Conservation (phyloP, 2,113 vertebrate genomes). For the Heterocephalus glaber region DNA sequence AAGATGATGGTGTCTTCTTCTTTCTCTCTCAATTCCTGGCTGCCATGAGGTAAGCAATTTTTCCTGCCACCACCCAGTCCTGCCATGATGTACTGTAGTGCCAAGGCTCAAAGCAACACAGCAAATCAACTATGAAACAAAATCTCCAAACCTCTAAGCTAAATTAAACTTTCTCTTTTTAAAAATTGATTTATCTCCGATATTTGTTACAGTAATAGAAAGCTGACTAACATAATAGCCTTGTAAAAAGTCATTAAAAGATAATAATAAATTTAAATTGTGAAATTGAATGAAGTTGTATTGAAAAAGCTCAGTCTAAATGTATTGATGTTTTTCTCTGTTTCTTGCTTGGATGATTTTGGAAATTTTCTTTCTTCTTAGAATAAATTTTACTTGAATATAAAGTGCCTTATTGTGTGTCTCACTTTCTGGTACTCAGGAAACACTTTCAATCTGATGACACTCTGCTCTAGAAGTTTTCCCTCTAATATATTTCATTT, state of each 20-base stretch:
- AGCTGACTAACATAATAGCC: not conserved
- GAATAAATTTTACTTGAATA: not conserved
- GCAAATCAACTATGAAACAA: not conserved
- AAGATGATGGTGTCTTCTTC: not conserved
- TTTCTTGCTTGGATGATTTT: not conserved
- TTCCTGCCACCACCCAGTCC: not conserved
- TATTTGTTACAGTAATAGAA: not conserved
- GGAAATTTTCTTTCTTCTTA: not conserved
- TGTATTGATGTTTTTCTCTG: not conserved
- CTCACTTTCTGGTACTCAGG: not conserved
- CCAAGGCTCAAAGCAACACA: not conserved
- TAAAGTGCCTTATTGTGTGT: not conserved
- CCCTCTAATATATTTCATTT: not conserved
- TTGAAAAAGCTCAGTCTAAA: not conserved
- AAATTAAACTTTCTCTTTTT: not conserved
- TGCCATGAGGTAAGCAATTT: not conserved
- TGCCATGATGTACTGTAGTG: not conserved
- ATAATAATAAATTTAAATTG: not conserved
- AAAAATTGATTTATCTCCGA: not conserved
- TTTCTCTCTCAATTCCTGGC: not conserved
- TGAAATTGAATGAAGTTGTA: not conserved
- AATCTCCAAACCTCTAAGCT: not conserved
- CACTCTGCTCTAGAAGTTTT: not conserved
- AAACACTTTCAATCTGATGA: not conserved
- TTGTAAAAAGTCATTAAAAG: not conserved